Conservation (phyloP, 2,797 vertebrate genomes). For the Myotis myotis region DNA sequence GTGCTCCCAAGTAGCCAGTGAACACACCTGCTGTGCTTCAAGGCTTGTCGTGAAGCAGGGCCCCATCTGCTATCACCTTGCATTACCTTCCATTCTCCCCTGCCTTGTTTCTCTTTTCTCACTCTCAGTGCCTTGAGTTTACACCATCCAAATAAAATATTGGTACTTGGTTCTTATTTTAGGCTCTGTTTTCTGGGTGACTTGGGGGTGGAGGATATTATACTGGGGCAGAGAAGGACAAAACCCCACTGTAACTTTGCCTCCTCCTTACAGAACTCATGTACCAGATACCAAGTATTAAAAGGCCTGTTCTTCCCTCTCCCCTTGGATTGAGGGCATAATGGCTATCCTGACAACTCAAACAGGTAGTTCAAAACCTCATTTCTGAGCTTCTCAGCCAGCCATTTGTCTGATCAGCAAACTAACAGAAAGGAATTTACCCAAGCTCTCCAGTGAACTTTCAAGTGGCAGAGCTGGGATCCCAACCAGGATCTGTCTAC, state of each 20-base stretch:
- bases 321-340: too few species aligned
- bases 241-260: neutral
- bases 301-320: too few species aligned
- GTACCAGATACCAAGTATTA: neutral
- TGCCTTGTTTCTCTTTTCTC: neutral
- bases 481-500: neutral
- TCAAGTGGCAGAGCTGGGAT: neutral
- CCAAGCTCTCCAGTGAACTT: neutral
- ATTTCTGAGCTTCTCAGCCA: neutral
- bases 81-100: neutral
- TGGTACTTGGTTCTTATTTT: neutral
- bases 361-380: neutral
- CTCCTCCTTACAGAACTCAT: neutral
- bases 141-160: slow-evolving; percentile 42
- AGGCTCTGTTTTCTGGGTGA: slow-evolving; percentile 12
- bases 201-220: neutral
- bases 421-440: neutral
- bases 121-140: neutral
- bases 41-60: neutral
- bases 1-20: neutral
- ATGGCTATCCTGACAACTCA: neutral
- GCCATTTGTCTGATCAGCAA: neutral
- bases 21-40: neutral
- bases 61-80: neutral
- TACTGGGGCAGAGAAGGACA: neutral